Conservation (phyloP, 2,113 vertebrate genomes). For the Takifugu bimaculatus region DNA sequence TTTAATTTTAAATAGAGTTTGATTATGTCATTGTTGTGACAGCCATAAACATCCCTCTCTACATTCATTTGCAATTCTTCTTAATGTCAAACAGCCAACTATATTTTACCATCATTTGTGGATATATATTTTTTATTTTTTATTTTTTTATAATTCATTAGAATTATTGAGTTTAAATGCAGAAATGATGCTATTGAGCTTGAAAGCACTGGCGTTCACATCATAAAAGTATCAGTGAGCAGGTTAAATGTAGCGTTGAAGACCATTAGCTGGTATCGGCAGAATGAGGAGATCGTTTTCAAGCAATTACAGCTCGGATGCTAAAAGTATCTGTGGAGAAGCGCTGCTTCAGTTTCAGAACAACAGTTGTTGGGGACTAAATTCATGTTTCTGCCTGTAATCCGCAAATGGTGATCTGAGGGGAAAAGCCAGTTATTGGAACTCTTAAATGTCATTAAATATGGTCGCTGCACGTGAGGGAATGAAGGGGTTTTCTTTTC, state of each 20-base stretch:
- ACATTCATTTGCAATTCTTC: no score
- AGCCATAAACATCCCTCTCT: no score
- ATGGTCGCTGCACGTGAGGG: slow-evolving; percentile 2
- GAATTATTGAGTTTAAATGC: neutral
- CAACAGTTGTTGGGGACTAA: neutral
- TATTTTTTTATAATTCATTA: neutral
- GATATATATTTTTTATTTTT: neutral
- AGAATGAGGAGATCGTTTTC: neutral
- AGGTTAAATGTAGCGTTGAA: neutral
- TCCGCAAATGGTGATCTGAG: neutral
- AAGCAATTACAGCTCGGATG: neutral
- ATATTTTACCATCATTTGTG: neutral
- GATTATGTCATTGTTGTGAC: no score
- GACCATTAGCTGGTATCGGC: neutral
- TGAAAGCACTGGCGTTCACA: neutral
- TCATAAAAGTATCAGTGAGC: neutral
- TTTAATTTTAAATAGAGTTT: no score
- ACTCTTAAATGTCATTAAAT: slow-evolving; percentile 50
- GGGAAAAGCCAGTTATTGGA: slow-evolving; percentile 27
- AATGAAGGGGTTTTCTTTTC: slow-evolving; percentile 17
- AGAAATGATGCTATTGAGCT: neutral
- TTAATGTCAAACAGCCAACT: neutral
- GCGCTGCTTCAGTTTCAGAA: neutral
- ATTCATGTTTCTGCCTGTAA: neutral
- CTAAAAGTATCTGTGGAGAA: neutral